These are phyloP conservation scores for Helostoma temminkii DNA, from an alignment of 2,797 vertebrate genomes.

Conservation along the genomic window DNA sequence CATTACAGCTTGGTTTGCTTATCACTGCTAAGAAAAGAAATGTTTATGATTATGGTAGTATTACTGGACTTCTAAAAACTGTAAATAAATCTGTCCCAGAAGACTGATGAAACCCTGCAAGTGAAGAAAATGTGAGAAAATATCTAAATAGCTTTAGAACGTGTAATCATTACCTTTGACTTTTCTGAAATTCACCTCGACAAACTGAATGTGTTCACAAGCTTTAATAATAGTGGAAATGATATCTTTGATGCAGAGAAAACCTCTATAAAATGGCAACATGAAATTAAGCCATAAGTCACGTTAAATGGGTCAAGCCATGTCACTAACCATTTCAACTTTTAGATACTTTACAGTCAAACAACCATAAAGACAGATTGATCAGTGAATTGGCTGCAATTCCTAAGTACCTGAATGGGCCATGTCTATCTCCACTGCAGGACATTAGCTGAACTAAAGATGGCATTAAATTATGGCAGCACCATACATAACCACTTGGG, in stretches of 20 bases:
- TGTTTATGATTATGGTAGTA: not conserved
- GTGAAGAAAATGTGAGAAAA: not conserved
- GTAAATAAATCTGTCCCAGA: not conserved
- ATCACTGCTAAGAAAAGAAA: not conserved
- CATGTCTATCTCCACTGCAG: not conserved
- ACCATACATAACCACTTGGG: constrained; percentile 43
- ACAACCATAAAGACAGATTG: constrained; percentile 30
- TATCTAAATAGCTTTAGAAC: not conserved
- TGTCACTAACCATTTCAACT: not conserved
- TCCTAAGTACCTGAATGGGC: constrained; percentile 19
- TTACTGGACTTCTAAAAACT: not conserved
- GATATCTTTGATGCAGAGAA: not conserved
- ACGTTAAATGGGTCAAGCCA: constrained; percentile 24
- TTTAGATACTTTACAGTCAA: constrained; percentile 13
- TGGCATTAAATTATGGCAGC: constrained; percentile 41
- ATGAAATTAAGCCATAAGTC: constrained; percentile 19
- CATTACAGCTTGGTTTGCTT: not conserved
- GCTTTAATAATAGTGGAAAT: constrained; percentile 11
- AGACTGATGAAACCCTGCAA: not conserved
- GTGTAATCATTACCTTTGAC: not conserved
- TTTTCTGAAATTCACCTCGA: not conserved
- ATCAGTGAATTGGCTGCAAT: constrained; percentile 16
- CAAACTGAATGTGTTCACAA: not conserved
- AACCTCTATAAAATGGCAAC: constrained; percentile 7
- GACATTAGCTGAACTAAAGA: constrained; percentile 36